Evolutionary conservation across 64 coral and sea anemone genomes (phyloP), one percentile per base, ranked within the genome.

Genomic region (Montipora sp.): DNA sequence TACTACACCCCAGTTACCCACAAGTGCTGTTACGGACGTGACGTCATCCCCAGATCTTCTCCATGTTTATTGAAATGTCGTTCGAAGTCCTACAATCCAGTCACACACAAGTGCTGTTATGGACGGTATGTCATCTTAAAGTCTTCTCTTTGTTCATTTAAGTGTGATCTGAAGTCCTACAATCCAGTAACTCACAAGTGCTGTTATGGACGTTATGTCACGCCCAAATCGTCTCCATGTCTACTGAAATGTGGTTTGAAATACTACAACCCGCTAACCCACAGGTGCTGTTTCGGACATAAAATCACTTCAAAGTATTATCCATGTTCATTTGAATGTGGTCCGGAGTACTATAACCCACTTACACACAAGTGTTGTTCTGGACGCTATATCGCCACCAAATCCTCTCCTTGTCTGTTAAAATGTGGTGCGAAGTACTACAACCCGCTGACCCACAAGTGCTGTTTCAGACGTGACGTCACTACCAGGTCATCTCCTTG

Each of bases 331-430:
- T 15, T 6, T 0, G 13, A 44, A 69, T 87, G 83, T 66, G 83
- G 83, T 7, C 0, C 21, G 9, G 4, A 13, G 2, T 71, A 49
- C 68, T 87, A 87, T 3, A 75, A 23, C 68, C 84, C 84, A 75
- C 21, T 51, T 47, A 75, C 68, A 43, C 84, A 87, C 5, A 87
- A 53, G 9, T 87, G 84, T 22, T 87, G 84, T 53, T 59, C 2
- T 53, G 19, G 68, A 47, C 22, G 27, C 13, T 15, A 53, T 5
- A 47, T 75, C 13, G 5, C 53, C 60, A 3, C 15, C 0, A 63
- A 12, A 12, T 63, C 60, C 3, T 14, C 11, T 3, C 13, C 13
- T 11, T 63, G 60, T 12, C 68, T 13, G 5, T 43, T 45, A 1
- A 69, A 0, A 75, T 89, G 87, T 45, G 87, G 87, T n/a, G 5